phyloP scores from a whole-genome alignment of 2,113 vertebrate genomes.

The Gila orcuttii region DNA sequence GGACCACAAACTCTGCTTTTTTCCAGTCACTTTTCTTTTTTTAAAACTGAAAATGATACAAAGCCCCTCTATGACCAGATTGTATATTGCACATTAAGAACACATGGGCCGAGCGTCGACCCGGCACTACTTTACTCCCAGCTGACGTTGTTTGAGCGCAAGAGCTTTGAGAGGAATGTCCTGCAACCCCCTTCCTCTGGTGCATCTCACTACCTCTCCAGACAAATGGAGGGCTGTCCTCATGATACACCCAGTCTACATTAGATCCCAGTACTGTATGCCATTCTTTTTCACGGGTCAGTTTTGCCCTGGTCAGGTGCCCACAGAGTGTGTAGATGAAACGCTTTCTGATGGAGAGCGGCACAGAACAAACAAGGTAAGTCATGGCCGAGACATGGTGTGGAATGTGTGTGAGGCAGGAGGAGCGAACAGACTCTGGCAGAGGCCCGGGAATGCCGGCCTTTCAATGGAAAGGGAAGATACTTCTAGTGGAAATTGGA shows the following conservation, averaged over 20 bases:
- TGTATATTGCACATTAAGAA: slow-evolving; percentile 31
- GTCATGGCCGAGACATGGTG: slow-evolving; percentile 75
- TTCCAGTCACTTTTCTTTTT: background rate
- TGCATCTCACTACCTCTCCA: slow-evolving; percentile 26
- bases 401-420: slow-evolving; percentile 74
- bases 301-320: slow-evolving; percentile 52
- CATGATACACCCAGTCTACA: slow-evolving; percentile 30
- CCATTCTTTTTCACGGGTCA: slow-evolving; percentile 47
- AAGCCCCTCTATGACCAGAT: slow-evolving; percentile 11
- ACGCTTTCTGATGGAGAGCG: slow-evolving; percentile 69
- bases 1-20: background rate
- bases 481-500: background rate
- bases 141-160: slow-evolving; percentile 39
- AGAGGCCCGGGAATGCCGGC: slow-evolving; percentile 31
- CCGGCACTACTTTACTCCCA: slow-evolving; percentile 24
- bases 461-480: background rate
- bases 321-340: slow-evolving; percentile 44
- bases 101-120: slow-evolving; percentile 16
- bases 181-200: slow-evolving; percentile 1
- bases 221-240: slow-evolving; percentile 15
- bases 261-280: slow-evolving; percentile 40
- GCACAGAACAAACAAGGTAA: slow-evolving; percentile 78
- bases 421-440: slow-evolving; percentile 40
- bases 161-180: slow-evolving; percentile 30
- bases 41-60: slow-evolving; percentile 6